phyloP scores from a whole-genome alignment of 2,113 vertebrate genomes.

The Platysternon megacephalum region DNA sequence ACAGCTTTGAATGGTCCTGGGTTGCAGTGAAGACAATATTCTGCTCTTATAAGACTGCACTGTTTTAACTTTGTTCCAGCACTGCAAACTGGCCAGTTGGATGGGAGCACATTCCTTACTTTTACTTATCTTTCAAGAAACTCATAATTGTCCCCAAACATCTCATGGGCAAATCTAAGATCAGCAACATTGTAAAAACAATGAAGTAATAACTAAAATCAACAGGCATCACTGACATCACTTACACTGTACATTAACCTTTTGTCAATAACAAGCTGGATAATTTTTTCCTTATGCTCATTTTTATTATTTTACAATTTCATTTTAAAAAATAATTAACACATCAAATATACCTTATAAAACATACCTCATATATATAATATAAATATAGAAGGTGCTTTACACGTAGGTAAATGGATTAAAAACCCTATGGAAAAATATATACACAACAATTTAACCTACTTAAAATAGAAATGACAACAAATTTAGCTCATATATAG shows the following conservation, averaged over 20 bases:
- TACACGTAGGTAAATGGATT: neutral
- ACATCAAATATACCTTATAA: neutral
- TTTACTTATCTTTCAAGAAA: neutral
- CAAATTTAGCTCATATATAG: neutral
- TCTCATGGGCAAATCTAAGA: neutral
- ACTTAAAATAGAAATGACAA: neutral
- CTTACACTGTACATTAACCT: neutral
- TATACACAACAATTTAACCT: neutral
- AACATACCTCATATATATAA: neutral
- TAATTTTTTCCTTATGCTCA: neutral
- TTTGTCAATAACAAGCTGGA: neutral
- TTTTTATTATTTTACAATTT: neutral
- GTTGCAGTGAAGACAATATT: neutral
- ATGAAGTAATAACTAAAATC: neutral
- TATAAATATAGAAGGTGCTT: neutral
- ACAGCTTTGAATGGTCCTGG: neutral
- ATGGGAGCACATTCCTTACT: neutral
- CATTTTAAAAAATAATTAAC: neutral
- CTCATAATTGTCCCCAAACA: neutral
- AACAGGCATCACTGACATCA: neutral
- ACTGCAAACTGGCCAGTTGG: slow-evolving; percentile 1
- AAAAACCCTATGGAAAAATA: neutral
- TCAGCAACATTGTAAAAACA: neutral
- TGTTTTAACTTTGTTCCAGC: neutral
- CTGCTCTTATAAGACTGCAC: neutral